Evolutionary conservation across 2,113 vertebrate species (phyloP), one percentile per base, ranked within the genome.

Genomic region (Pluvialis apricaria): DNA sequence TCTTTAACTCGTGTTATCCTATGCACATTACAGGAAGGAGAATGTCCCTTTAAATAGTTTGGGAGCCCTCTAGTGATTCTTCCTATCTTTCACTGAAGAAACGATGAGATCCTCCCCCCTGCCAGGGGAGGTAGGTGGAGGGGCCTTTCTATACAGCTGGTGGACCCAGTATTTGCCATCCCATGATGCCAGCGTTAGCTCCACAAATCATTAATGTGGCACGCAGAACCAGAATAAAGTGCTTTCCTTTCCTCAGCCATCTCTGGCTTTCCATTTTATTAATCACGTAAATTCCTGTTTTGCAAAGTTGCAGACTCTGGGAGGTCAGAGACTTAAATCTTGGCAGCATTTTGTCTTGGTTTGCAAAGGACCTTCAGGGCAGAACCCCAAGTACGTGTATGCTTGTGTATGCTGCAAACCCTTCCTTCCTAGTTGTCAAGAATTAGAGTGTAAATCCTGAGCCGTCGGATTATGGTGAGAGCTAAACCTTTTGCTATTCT

Each of bases 61-160:
- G 96, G 85, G 96, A 95, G 94, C 96, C 96, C 94, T 96, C 95
- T 97, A 97, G 96, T 97, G 96, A 96, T 96, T 93, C 82, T 92
- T 89, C 82, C 91, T 13, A 38, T 75, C 91, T 79, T 91, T 92
- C 66, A 38, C 54, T 19, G 49, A 65, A 92, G 61, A 72, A 82
- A 25, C 7, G 1, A 3, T 28, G 62, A 94, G 82, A 80, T 61
- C 66, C 90, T 84, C 52, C 72, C 69, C 26, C 7, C 24, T 17
- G 4, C 8, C 36, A 36, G 31, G 13, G 31, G 10, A 38, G 3
- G 31, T 20, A 10, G 36, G 40, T 76, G 49, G 34, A 72, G 81
- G 25, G 47, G 40, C 75, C 57, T 89, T 88, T 57, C 38, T 40
- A 0, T 16, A n/a, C 1, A 19, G 21, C 42, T 57, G 15, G 65